These are phyloP conservation scores for Brachyptera risi DNA, from an alignment of 2,888 invertebrate species.

Conservation along the genomic window DNA sequence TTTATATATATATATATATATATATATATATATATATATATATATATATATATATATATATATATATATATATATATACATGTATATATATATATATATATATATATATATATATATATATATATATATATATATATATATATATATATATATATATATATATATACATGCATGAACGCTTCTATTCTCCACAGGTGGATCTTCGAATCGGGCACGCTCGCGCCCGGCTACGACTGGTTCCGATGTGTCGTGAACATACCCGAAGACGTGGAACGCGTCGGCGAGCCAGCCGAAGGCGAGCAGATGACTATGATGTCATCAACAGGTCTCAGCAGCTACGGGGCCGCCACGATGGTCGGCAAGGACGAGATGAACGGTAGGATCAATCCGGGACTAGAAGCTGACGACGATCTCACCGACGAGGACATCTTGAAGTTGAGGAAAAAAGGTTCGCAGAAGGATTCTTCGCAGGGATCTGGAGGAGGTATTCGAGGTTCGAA, in stretches of 20 bases:
- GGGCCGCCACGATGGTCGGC: slow-evolving; percentile 61
- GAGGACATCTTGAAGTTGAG: slow-evolving; percentile 16
- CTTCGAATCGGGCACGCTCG: slow-evolving; percentile 81
- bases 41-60: too few species aligned
- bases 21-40: too few species aligned
- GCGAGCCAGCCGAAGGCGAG: slow-evolving; percentile 80
- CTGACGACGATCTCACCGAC: slow-evolving; percentile 62
- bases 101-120: too few species aligned
- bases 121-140: too few species aligned
- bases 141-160: too few species aligned
- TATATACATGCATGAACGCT: too few species aligned
- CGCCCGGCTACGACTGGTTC: slow-evolving; percentile 89
- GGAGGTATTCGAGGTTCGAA: slow-evolving; percentile 23
- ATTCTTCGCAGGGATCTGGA: slow-evolving; percentile 29
- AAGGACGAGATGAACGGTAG: slow-evolving; percentile 86
- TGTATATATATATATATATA: too few species aligned
- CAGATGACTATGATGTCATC: slow-evolving; percentile 68
- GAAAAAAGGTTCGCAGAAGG: slow-evolving; percentile 24
- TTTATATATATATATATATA: too few species aligned
- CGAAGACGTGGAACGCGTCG: slow-evolving; percentile 84
- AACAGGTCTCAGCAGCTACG: slow-evolving; percentile 37
- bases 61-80: too few species aligned
- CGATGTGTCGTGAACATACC: slow-evolving; percentile 96
- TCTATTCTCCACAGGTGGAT: slow-evolving; percentile 67
- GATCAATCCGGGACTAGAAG: slow-evolving; percentile 84